Conservation (phyloP, 2,797 vertebrate species). For the Varecia variegata region DNA sequence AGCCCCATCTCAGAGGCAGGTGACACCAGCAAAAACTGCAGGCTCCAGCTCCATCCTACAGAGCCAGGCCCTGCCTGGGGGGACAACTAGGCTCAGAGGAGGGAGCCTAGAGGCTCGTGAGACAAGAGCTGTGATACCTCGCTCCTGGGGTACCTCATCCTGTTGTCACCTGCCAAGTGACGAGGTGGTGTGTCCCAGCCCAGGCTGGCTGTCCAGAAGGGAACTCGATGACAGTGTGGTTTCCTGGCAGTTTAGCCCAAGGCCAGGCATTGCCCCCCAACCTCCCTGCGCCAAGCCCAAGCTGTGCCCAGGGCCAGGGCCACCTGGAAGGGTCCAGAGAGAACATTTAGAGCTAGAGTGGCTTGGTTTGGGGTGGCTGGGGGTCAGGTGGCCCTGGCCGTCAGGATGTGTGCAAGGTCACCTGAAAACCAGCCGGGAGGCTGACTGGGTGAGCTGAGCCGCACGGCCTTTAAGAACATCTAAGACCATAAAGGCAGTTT, state of each 20-base stretch:
- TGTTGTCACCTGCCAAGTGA: background rate
- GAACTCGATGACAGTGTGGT: fast-evolving
- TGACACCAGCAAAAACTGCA: background rate
- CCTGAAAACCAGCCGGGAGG: background rate
- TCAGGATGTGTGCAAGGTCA: background rate
- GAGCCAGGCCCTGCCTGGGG: background rate
- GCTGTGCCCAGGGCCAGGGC: background rate
- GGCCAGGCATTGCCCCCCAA: fast-evolving
- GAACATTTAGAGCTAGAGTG: background rate
- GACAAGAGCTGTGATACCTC: background rate
- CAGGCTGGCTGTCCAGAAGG: background rate
- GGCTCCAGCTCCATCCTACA: background rate
- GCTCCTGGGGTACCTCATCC: background rate
- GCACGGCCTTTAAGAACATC: background rate
- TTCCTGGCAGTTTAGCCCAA: background rate
- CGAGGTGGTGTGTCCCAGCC: background rate
- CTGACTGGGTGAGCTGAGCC: background rate
- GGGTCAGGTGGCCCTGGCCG: background rate
- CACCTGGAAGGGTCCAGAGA: background rate
- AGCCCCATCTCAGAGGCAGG: background rate
- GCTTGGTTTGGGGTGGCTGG: background rate
- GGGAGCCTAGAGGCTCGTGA: background rate
- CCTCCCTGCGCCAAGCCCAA: background rate
- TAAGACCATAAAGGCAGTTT: background rate
- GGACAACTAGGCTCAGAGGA: background rate